Percentiles rank a stretch among this genome's conserved stretches.
These are phyloP conservation scores for Branchinecta lindahli DNA, from an alignment of 1,140 invertebrate genomes.

Conservation along the genomic window DNA sequence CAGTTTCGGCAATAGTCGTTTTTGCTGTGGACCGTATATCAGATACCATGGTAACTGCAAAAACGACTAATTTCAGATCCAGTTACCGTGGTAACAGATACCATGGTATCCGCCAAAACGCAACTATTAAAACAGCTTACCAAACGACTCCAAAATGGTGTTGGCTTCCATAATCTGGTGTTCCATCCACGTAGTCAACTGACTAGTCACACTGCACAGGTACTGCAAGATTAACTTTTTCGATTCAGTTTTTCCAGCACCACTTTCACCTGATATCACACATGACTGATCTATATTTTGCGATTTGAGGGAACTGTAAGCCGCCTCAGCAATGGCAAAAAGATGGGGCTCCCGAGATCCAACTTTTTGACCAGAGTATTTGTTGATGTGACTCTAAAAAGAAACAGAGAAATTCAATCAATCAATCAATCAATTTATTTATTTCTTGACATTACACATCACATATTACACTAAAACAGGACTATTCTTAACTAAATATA, in stretches of 20 bases:
- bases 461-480: too few relatives aligned
- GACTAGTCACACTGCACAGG: conserved; percentile 74
- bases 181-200: conserved; percentile 81
- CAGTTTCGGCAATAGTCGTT: too few relatives aligned
- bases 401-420: conserved; percentile 24
- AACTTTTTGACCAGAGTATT: conserved; percentile 62
- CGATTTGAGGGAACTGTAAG: conserved; percentile 47
- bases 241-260: conserved; percentile 92
- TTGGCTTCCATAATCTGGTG: conserved; percentile 88
- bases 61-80: too few relatives aligned
- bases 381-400: conserved; percentile 60
- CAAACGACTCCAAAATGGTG: conserved; percentile 80
- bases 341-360: conserved; percentile 69
- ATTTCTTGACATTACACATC: too few relatives aligned
- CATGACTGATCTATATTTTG: conserved; percentile 57
- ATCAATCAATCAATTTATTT: conserved; percentile 13
- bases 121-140: conserved; percentile 39
- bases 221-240: conserved; percentile 92
- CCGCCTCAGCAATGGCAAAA: conserved; percentile 73
- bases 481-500: too few relatives aligned
- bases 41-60: too few relatives aligned
- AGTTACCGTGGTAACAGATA: too few relatives aligned
- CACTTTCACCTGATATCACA: conserved; percentile 94
- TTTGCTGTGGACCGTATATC: too few relatives aligned
- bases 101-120: too few relatives aligned